These are phyloP conservation scores for Cheilosia soror DNA, from an alignment of 2,888 invertebrate species.

Conservation along the genomic window DNA sequence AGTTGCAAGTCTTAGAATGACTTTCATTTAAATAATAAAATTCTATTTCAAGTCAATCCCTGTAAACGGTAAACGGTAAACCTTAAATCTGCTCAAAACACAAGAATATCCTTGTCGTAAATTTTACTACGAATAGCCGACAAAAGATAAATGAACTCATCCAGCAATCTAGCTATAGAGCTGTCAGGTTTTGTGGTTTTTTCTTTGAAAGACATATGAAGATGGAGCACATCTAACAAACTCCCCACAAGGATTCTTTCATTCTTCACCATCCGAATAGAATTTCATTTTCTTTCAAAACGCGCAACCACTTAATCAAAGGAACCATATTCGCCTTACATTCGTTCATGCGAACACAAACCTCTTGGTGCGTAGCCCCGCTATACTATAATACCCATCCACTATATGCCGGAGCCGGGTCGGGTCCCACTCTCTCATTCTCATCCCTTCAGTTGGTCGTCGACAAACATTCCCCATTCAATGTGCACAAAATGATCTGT, in stretches of 20 bases:
- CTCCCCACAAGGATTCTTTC: slow-evolving; percentile 34
- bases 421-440: slow-evolving; percentile 13
- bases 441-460: slow-evolving; percentile 36
- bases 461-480: slow-evolving; percentile 73
- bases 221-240: slow-evolving; percentile 19
- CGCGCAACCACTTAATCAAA: slow-evolving; percentile 70
- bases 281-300: slow-evolving; percentile 71
- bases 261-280: slow-evolving; percentile 65
- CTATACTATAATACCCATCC: slow-evolving; percentile 17
- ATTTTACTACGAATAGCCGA: slow-evolving; percentile 27
- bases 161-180: slow-evolving; percentile 51
- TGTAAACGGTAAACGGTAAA: neutral
- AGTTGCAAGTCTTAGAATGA: too few species aligned
- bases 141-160: slow-evolving; percentile 72
- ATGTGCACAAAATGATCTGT: slow-evolving; percentile 74
- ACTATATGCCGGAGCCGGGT: neutral
- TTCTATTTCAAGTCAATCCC: too few species aligned
- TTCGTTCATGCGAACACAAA: slow-evolving; percentile 66
- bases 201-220: slow-evolving; percentile 15
- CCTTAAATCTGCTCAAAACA: slow-evolving; percentile 9
- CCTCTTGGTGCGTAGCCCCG: slow-evolving; percentile 63
- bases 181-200: slow-evolving; percentile 65
- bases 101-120: neutral
- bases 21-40: too few species aligned
- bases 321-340: slow-evolving; percentile 61